Conservation (phyloP, 2,113 vertebrate species). For the Amphiprion percula region DNA sequence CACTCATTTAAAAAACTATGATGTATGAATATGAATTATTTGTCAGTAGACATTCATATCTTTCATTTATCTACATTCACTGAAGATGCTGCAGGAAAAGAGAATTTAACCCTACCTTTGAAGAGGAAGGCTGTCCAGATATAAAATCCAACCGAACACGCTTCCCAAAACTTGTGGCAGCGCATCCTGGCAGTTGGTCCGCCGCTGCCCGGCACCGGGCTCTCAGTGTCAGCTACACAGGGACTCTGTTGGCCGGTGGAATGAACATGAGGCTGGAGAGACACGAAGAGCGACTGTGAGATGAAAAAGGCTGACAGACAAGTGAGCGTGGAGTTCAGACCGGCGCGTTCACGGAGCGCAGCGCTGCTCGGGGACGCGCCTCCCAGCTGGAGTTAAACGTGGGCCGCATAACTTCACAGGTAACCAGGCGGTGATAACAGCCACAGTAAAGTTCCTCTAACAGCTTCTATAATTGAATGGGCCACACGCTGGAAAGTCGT, state of each 20-base stretch:
- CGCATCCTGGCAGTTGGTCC: conserved; percentile 72
- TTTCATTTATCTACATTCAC: not conserved
- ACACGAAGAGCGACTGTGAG: conserved; percentile 31
- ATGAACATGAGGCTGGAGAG: conserved; percentile 48
- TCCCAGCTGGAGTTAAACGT: no score
- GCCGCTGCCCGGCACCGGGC: conserved; percentile 29
- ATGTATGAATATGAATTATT: no score
- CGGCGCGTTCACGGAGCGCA: conserved; percentile 51
- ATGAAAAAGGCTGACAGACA: conserved; percentile 11
- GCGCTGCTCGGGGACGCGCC: conserved; percentile 19
- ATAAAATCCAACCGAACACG: conserved; percentile 75
- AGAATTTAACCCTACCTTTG: conserved; percentile 71
- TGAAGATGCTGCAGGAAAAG: not conserved
- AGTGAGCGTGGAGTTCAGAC: conserved; percentile 47
- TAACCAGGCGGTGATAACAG: no score
- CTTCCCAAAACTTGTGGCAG: conserved; percentile 76
- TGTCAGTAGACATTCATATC: no score
- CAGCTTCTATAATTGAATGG: no score
- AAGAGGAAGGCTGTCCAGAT: conserved; percentile 77
- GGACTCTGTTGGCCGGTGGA: conserved; percentile 17
- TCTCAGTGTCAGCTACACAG: conserved; percentile 37
- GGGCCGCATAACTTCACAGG: no score
- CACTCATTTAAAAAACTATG: no score
- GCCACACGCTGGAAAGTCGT: no score
- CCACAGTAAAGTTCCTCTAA: no score